phyloP scores from a whole-genome alignment of 2,888 invertebrate genomes.

The Margaritifera margaritifera region DNA sequence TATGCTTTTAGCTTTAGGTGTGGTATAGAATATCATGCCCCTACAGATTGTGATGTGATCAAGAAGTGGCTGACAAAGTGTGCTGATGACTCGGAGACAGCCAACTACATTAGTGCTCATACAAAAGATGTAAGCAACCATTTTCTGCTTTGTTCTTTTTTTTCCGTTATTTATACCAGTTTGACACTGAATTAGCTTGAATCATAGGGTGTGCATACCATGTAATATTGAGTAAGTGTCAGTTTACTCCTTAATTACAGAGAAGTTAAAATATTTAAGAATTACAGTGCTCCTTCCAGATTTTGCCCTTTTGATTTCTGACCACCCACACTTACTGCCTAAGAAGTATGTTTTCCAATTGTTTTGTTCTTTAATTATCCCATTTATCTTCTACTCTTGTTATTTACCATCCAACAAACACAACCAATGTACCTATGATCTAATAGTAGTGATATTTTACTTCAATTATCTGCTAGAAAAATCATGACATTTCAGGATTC shows the following conservation, averaged over 20 bases:
- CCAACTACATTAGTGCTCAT: conserved; percentile 99
- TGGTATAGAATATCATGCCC: conserved; percentile 98
- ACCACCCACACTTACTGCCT: too few species aligned
- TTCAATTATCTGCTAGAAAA: not conserved
- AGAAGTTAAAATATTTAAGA: too few species aligned
- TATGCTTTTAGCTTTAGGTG: conserved; percentile 82
- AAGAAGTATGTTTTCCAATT: too few species aligned
- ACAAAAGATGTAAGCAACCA: conserved; percentile 85
- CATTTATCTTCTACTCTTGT: too few species aligned
- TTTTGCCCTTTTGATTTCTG: too few species aligned
- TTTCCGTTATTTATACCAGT: conserved; percentile 78
- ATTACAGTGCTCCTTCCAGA: too few species aligned
- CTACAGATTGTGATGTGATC: conserved; percentile 95
- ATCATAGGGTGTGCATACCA: not conserved
- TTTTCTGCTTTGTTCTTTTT: not conserved
- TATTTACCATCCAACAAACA: too few species aligned
- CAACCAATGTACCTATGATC: not conserved
- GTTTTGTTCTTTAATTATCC: too few species aligned
- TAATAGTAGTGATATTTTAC: not conserved
- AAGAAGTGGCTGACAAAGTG: conserved; percentile 99
- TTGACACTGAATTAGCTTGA: not conserved
- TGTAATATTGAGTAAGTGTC: not conserved
- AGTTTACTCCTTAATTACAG: not conserved
- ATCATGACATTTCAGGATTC: too few species aligned
- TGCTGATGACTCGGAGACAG: conserved; percentile 99